These are phyloP conservation scores for Grantiella picta DNA, from an alignment of 2,113 vertebrate species.

Conservation along the genomic window DNA sequence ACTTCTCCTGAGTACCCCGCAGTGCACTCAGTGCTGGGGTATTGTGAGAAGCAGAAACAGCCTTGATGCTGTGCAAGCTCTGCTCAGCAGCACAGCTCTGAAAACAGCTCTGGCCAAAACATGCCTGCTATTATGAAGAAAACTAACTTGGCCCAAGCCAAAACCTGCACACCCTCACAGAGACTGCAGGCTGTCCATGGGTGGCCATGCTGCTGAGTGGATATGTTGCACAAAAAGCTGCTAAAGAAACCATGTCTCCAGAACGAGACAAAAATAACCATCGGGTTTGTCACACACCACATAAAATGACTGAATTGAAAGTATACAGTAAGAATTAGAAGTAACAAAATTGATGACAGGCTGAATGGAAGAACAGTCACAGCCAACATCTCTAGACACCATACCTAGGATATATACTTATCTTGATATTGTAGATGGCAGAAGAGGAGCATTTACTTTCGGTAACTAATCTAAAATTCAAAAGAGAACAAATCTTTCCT, in stretches of 20 bases:
- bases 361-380: not conserved
- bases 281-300: not conserved
- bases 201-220: not conserved
- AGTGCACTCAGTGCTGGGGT: fast-evolving
- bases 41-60: not conserved
- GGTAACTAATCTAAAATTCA: not conserved
- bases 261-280: not conserved
- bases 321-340: not conserved
- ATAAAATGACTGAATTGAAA: not conserved
- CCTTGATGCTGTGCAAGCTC: not conserved
- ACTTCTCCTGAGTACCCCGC: not conserved
- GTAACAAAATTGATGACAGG: not conserved
- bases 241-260: not conserved
- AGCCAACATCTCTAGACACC: not conserved
- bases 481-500: not conserved
- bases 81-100: not conserved
- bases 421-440: not conserved
- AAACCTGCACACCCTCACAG: not conserved
- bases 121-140: not conserved
- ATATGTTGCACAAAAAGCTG: not conserved
- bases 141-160: not conserved
- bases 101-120: not conserved
- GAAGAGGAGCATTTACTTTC: not conserved
- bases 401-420: not conserved
- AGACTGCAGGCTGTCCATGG: not conserved